phyloP scores from a whole-genome alignment of 2,797 vertebrate species.

The Odontamblyopus lacepedii region DNA sequence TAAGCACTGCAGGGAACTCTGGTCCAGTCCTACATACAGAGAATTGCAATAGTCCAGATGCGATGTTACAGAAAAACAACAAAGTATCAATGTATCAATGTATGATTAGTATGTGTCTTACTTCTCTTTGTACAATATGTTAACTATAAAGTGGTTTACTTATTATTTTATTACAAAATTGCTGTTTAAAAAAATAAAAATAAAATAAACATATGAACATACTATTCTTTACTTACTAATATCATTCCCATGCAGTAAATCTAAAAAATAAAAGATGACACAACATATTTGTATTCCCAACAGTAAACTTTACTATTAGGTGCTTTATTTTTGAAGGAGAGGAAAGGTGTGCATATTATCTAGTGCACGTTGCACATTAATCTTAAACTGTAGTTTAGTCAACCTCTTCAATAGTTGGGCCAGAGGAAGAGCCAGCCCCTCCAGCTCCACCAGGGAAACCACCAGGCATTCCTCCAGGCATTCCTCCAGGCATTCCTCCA shows the following conservation, averaged over 20 bases:
- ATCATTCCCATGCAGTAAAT: background rate
- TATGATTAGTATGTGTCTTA: background rate
- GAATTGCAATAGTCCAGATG: too few species aligned
- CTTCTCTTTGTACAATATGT: background rate
- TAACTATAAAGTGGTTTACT: background rate
- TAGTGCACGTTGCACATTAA: background rate
- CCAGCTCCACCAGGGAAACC: slow-evolving; percentile 77
- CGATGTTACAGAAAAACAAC: too few species aligned
- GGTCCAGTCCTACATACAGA: too few species aligned
- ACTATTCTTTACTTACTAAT: background rate
- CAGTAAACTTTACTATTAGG: slow-evolving; percentile 40
- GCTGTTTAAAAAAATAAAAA: too few species aligned
- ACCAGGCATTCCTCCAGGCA: slow-evolving; percentile 67
- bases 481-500: slow-evolving; percentile 65
- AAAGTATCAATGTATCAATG: background rate
- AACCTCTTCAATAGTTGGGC: slow-evolving; percentile 83
- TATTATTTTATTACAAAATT: too few species aligned
- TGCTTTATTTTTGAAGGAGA: background rate
- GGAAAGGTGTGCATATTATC: background rate
- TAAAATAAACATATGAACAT: too few species aligned
- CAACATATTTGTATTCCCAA: slow-evolving; percentile 21
- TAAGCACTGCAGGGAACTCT: too few species aligned
- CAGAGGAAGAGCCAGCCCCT: slow-evolving; percentile 68
- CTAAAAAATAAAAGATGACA: slow-evolving; percentile 10
- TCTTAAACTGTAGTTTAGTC: slow-evolving; percentile 58